phyloP scores from a whole-genome alignment of 1,140 invertebrate genomes.

The Lysiphlebus fabarum region DNA sequence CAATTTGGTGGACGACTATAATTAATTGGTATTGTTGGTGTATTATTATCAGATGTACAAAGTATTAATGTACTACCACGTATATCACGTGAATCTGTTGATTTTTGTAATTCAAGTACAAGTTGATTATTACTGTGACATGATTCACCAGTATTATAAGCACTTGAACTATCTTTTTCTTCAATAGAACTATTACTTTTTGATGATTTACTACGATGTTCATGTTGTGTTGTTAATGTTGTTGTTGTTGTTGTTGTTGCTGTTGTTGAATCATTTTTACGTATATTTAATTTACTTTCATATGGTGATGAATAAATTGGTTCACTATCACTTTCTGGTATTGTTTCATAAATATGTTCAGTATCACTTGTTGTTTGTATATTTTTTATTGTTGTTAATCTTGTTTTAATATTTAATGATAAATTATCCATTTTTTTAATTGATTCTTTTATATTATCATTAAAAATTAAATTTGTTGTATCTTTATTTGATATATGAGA shows the following conservation, averaged over 20 bases:
- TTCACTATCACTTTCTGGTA: conserved; percentile 65
- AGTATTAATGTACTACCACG: conserved; percentile 55
- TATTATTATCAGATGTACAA: conserved; percentile 38
- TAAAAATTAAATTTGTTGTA: conserved; percentile 34
- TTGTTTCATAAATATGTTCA: conserved; percentile 70
- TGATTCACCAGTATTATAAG: conserved; percentile 75
- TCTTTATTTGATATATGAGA: conserved; percentile 35
- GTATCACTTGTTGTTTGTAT: conserved; percentile 51
- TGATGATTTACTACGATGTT: conserved; percentile 49
- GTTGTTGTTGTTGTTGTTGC: conserved; percentile 27
- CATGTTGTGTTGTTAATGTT: conserved; percentile 8
- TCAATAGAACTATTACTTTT: conserved; percentile 58
- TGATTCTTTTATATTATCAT: conserved; percentile 43
- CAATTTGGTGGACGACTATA: conserved; percentile 9
- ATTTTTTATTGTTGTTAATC: neutral
- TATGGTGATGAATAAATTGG: conserved; percentile 68
- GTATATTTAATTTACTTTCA: conserved; percentile 39
- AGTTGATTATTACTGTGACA: conserved; percentile 67
- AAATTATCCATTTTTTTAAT: conserved; percentile 42
- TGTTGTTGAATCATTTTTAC: conserved; percentile 10
- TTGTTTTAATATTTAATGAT: conserved; percentile 6
- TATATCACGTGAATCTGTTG: conserved; percentile 44
- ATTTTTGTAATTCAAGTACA: conserved; percentile 59
- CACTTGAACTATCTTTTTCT: conserved; percentile 68
- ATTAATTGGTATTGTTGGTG: conserved; percentile 19